These are phyloP conservation scores for Subacronicta megacephala DNA, from an alignment of 2,888 invertebrate genomes.

Conservation along the genomic window DNA sequence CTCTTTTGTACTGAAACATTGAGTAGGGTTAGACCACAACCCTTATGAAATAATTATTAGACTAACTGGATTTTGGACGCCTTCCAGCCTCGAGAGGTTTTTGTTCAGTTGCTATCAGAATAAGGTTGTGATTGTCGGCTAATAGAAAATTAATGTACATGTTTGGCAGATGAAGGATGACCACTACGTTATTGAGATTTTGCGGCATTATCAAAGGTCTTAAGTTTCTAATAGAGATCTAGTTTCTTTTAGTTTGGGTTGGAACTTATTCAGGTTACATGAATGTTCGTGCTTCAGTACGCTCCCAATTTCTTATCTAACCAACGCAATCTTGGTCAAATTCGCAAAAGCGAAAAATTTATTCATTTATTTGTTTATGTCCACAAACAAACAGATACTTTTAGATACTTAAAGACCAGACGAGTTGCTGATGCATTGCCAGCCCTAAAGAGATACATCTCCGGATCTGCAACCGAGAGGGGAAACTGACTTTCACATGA, in stretches of 20 bases:
- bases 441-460: no score
- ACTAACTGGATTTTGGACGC: constrained; percentile 31
- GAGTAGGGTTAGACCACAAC: constrained; percentile 49
- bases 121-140: constrained; percentile 21
- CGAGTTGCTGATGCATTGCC: no score
- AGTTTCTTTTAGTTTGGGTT: no score
- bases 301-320: no score
- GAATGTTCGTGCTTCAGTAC: no score
- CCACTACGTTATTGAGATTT: constrained; percentile 4
- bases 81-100: constrained; percentile 20
- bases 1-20: constrained; percentile 55
- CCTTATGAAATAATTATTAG: constrained; percentile 56
- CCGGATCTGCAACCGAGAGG: no score
- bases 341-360: no score
- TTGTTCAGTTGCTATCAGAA: constrained; percentile 1
- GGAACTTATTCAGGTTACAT: no score
- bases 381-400: not conserved
- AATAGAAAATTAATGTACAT: constrained; percentile 28
- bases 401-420: no score
- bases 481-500: no score
- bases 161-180: constrained; percentile 1
- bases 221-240: not conserved
- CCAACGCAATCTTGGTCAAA: no score
- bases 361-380: no score
- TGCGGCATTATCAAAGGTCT: not conserved